These are phyloP conservation scores for Phasia obesa DNA, from an alignment of 2,888 invertebrate genomes.

Conservation along the genomic window DNA sequence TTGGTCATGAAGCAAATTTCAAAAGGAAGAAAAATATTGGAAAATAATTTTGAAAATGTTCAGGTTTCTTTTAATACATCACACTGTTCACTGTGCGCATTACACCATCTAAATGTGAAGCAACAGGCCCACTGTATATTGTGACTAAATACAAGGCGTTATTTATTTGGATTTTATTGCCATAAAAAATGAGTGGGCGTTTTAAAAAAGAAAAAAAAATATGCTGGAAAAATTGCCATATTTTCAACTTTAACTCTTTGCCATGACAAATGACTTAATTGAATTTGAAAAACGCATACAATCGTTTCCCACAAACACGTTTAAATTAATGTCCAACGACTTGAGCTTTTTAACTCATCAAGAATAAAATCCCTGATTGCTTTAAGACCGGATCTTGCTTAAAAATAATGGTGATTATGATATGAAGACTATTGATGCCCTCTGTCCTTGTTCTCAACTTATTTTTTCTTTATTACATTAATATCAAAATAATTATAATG, in stretches of 20 bases:
- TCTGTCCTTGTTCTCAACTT: too few species aligned
- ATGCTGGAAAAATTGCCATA: background rate
- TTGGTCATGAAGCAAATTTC: too few species aligned
- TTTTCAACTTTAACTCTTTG: background rate
- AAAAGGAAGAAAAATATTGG: too few species aligned
- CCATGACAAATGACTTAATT: slow-evolving; percentile 55
- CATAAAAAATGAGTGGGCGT: slow-evolving; percentile 23
- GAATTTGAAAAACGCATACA: slow-evolving; percentile 33
- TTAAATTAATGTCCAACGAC: slow-evolving; percentile 9
- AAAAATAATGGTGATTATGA: background rate
- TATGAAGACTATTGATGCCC: background rate
- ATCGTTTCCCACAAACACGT: slow-evolving; percentile 17
- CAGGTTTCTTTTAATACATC: too few species aligned
- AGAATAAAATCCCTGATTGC: background rate
- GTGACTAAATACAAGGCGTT: background rate
- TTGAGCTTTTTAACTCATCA: background rate
- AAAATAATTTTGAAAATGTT: too few species aligned
- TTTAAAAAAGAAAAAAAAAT: background rate
- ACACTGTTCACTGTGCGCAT: too few species aligned
- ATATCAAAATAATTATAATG: slow-evolving; percentile 56
- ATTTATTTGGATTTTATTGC: background rate
- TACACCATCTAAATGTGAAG: too few species aligned
- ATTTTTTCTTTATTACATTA: slow-evolving; percentile 38
- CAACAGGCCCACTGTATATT: slow-evolving; percentile 18
- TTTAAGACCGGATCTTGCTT: background rate